These are phyloP conservation scores for Philereme vetulata DNA, from an alignment of 2,888 invertebrate genomes.

Conservation along the genomic window DNA sequence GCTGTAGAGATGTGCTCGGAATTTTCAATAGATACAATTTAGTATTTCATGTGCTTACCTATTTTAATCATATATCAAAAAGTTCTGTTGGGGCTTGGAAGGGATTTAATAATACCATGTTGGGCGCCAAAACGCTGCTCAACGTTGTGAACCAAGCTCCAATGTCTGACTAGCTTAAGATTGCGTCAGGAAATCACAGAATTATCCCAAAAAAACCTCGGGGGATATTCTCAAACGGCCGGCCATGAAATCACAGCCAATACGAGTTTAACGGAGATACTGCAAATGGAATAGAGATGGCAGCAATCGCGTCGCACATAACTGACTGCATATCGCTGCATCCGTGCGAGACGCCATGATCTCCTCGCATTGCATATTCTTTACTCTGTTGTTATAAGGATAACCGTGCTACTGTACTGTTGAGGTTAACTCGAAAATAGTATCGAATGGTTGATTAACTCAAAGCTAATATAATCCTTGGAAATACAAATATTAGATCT, in stretches of 20 bases:
- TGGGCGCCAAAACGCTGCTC: conserved; percentile 4
- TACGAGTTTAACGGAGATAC: conserved; percentile 56
- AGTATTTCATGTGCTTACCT: no score
- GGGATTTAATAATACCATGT: conserved; percentile 1
- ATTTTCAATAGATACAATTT: no score
- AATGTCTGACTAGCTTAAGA: not conserved
- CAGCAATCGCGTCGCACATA: conserved; percentile 42
- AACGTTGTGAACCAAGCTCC: no score
- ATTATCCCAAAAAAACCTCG: conserved; percentile 14
- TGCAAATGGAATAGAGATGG: conserved; percentile 71
- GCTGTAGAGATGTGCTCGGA: not conserved
- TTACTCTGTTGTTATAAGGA: conserved; percentile 20
- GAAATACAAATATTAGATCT: no score
- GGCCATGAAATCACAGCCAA: conserved; percentile 58
- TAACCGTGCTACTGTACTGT: conserved; percentile 2
- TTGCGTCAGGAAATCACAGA: conserved; percentile 5
- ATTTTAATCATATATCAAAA: no score
- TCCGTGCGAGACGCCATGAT: conserved; percentile 23
- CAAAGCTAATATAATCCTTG: no score
- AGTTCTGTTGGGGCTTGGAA: no score
- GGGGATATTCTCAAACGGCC: conserved; percentile 18
- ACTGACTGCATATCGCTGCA: conserved; percentile 28
- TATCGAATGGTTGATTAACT: not conserved
- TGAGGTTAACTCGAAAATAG: not conserved
- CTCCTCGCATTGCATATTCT: conserved; percentile 20